A percentile compares a stretch with the other conserved stretches of the same genome.
These are phyloP conservation scores for Eurois occulta DNA, from an alignment of 2,888 invertebrate genomes.

Conservation along the genomic window DNA sequence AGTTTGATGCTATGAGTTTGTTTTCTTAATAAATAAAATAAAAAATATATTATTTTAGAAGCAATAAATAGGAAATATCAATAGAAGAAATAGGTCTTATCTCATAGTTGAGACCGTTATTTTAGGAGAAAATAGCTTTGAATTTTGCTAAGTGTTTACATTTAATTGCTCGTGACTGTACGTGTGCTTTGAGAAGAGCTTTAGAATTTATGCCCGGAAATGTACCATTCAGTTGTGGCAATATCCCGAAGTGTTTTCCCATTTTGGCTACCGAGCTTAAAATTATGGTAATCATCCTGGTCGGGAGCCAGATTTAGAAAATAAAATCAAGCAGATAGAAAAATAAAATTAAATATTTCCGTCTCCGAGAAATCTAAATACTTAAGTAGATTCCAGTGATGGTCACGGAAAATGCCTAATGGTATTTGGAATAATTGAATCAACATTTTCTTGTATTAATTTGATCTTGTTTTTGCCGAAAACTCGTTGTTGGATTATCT, in stretches of 20 bases:
- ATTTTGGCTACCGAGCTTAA: conserved; percentile 11
- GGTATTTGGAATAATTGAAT: conserved; percentile 32
- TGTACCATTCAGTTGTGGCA: conserved; percentile 7
- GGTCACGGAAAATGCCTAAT: conserved; percentile 22
- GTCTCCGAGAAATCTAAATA: conserved; percentile 5
- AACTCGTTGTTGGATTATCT: not conserved
- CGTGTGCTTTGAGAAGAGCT: not conserved
- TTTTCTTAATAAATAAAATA: too few relatives aligned
- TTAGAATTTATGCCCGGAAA: conserved; percentile 15
- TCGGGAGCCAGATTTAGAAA: conserved; percentile 5
- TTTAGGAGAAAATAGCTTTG: not conserved
- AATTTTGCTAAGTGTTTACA: too few relatives aligned
- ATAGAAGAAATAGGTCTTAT: not conserved
- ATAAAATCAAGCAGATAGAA: conserved; percentile 5
- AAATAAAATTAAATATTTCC: conserved; percentile 25
- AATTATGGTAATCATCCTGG: conserved; percentile 22
- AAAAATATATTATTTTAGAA: not conserved
- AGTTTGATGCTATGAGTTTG: too few relatives aligned
- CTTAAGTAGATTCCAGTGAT: conserved; percentile 30
- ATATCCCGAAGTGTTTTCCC: conserved; percentile 6
- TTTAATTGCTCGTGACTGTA: not conserved
- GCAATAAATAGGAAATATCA: too few relatives aligned
- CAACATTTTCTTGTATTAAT: conserved; percentile 13
- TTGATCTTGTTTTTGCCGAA: conserved; percentile 1
- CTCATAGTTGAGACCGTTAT: not conserved